These are phyloP conservation scores for Hylaea fasciaria DNA, from an alignment of 2,888 invertebrate species.

Conservation along the genomic window DNA sequence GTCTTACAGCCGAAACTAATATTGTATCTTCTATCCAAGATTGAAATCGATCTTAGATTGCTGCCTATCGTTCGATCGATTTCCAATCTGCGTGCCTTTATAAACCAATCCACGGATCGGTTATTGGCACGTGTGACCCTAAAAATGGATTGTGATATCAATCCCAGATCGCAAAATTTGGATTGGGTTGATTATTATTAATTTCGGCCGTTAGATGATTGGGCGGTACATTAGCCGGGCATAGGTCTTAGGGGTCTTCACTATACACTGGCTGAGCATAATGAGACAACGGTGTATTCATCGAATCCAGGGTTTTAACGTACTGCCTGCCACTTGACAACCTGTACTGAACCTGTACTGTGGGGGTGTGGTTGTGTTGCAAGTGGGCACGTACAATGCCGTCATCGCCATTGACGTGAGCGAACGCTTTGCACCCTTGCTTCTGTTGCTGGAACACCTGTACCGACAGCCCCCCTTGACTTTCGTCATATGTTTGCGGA, in stretches of 20 bases:
- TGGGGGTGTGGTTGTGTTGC: constrained; percentile 32
- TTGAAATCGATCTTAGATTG: no score
- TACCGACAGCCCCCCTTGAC: constrained; percentile 8
- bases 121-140: no score
- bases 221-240: background rate
- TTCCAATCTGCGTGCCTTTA: no score
- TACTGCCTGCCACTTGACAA: background rate
- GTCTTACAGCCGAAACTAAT: no score
- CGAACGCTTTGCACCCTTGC: constrained; percentile 34
- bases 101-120: no score
- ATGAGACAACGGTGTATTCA: background rate
- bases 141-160: no score
- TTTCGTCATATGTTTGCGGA: constrained; percentile 1
- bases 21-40: no score
- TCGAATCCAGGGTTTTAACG: background rate
- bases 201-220: background rate
- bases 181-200: background rate
- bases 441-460: constrained; percentile 10
- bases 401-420: constrained; percentile 24
- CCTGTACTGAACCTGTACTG: background rate
- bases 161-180: no score
- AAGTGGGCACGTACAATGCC: constrained; percentile 18
- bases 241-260: background rate
- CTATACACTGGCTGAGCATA: background rate
- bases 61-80: no score